Evolutionary conservation across 1,140 invertebrate genomes (phyloP), one percentile per base, ranked within the genome.

Genomic region (Drosophila sp.): DNA sequence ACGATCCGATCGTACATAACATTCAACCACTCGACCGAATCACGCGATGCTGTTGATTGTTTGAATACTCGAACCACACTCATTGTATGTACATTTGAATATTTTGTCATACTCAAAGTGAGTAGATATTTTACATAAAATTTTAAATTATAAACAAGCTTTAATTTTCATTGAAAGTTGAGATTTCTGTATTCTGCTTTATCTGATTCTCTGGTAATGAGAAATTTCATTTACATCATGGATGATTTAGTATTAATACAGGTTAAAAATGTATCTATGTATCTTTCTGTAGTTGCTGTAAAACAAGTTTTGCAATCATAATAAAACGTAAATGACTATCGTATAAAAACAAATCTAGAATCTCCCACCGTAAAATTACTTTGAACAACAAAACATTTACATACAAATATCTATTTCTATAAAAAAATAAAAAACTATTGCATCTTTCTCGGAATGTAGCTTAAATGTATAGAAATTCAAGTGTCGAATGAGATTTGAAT

Each of bases 31-130:
- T 75, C 71, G 54, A 72, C 48, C 80, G 76, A 50, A 48, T 72
- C 80, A 83, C 73, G 61, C 75, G 59, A 78, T 83, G 65, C 65
- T 67, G 45, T 63, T 46, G 41, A 78, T 82, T 9, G 13, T 27
- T 25, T 18, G 13, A 64, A 21, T 63, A 38, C 59, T 63, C 38
- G 25, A 21, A 40, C 13, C 34, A 11, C 21, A 8, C 41, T 11
- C 16, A 27, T 58, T n/a, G 45, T 27, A 18, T 48, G 3, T 13
- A 38, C 13, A 38, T 38, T 38, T 48, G 3, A 5, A 38, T 38
- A 38, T 38, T 38, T 38, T 13, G 5, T n/a, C n/a, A 38, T 13
- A 38, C 36, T 38, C 36, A 38, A 6, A 29, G 4, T 29, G 6
- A 29, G 16, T 45, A 40, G 1, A 16, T 21, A 21, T 21, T 46